Base-by-base conservation (phyloP, 2,113 vertebrate species). In the Capreolus pygargus region DNA sequence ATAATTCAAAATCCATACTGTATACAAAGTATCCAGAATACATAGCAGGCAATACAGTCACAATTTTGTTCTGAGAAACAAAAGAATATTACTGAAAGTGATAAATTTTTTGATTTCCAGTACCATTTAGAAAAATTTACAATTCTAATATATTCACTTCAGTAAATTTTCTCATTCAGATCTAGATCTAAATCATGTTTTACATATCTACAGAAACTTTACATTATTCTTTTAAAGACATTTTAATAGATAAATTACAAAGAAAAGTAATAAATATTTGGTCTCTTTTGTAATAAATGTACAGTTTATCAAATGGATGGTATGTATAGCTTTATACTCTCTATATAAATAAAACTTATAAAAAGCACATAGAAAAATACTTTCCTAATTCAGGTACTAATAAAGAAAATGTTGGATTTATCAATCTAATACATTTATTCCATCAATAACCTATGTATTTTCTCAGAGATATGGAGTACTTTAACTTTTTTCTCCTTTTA, bases 161-260 rank as follows among this genome's bases (percentile, higher is more conserved):
- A 55, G 54, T 89, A 94, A 79, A 79, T 61, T 83, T 95, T 93
- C 47, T 83, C 89, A 95, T 93, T 93, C 33, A 93, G 14, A 86
- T 64, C 45, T 67, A 89, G 11, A 83, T 81, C 45, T 67, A 89
- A 85, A 92, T 91, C 47, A 83, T 55, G 27, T 61, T 89, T 92
- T 70, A 61, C 15, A 19, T 45, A 36, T 5, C 74, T 97, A n/a
- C 0, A 96, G 79, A 93, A 79, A 91, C 36, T 83, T 91, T 74
- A 93, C 14, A 85, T 81, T 78, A 84, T 33, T 89, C 86, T 2
- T 92, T 93, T 92, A 83, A 90, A 84, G n/a, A 47, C 84, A 95
- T 61, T 92, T 95, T 58, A 91, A 50, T 78, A 17, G 76, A 54
- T 60, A 94, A 85, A 60, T 85, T 91, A 91, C 13, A 93, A 91